A percentile compares a stretch with the other conserved stretches of the same genome.
These are phyloP conservation scores for Rhinolophus ferrumequinum DNA, from an alignment of 2,113 vertebrate species.

Conservation along the genomic window DNA sequence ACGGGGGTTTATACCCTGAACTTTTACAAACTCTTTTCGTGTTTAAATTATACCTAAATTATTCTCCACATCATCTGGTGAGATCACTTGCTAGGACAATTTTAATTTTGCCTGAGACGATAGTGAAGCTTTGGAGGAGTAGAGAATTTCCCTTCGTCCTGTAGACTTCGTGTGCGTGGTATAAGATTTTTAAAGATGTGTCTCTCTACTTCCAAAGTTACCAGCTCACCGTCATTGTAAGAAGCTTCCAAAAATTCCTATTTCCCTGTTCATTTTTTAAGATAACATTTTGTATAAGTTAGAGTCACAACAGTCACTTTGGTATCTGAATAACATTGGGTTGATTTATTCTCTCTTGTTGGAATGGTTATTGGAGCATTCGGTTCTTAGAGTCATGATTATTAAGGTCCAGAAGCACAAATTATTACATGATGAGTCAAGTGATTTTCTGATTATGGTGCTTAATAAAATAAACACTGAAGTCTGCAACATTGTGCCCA, in stretches of 20 bases:
- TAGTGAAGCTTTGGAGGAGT: background rate
- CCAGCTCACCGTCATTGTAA: background rate
- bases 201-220: background rate
- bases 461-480: conserved; percentile 75
- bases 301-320: conserved; percentile 41
- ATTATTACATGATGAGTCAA: conserved; percentile 78
- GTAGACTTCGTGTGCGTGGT: background rate
- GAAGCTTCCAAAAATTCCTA: background rate
- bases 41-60: conserved; percentile 14
- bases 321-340: conserved; percentile 14
- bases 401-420: conserved; percentile 70
- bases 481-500: conserved; percentile 71
- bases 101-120: background rate
- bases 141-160: background rate
- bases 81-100: background rate
- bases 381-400: conserved; percentile 58
- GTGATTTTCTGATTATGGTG: conserved; percentile 67
- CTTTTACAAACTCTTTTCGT: background rate
- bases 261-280: background rate
- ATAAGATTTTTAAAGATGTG: background rate
- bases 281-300: background rate
- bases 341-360: conserved; percentile 38
- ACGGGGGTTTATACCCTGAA: background rate
- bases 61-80: background rate
- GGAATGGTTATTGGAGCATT: conserved; percentile 4